phyloP scores from a whole-genome alignment of 2,888 invertebrate genomes.

The Hirudinaria manillensis region DNA sequence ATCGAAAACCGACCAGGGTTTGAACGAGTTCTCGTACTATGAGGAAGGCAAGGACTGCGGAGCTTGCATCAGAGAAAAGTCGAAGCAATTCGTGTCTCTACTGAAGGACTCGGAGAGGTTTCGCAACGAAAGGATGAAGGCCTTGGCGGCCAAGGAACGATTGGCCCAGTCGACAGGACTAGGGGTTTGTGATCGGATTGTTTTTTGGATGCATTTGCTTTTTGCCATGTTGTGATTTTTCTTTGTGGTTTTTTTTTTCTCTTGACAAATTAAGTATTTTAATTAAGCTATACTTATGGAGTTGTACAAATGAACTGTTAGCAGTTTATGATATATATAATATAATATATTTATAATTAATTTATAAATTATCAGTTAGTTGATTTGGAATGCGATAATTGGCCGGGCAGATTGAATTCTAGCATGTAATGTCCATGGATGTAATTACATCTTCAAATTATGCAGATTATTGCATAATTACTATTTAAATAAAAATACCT shows the following conservation, averaged over 20 bases:
- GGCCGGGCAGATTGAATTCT: no score
- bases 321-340: no score
- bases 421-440: no score
- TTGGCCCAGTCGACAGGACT: constrained; percentile 56
- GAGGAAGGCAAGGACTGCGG: constrained; percentile 98
- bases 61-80: constrained; percentile 92
- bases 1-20: not conserved
- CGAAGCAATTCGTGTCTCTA: constrained; percentile 86
- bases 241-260: not conserved
- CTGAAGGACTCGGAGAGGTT: constrained; percentile 92
- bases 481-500: no score
- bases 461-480: no score
- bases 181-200: constrained; percentile 7
- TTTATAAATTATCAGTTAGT: no score
- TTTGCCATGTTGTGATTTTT: not conserved
- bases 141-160: constrained; percentile 89
- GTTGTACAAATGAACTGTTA: no score
- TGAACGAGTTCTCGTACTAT: constrained; percentile 78
- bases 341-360: no score
- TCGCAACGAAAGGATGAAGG: constrained; percentile 88
- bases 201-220: not conserved
- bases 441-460: no score
- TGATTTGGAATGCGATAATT: no score
- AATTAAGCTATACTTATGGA: not conserved
- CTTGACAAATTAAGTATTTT: not conserved